These are phyloP conservation scores for Bettongia penicillata DNA, from an alignment of 2,113 vertebrate species.

Conservation along the genomic window DNA sequence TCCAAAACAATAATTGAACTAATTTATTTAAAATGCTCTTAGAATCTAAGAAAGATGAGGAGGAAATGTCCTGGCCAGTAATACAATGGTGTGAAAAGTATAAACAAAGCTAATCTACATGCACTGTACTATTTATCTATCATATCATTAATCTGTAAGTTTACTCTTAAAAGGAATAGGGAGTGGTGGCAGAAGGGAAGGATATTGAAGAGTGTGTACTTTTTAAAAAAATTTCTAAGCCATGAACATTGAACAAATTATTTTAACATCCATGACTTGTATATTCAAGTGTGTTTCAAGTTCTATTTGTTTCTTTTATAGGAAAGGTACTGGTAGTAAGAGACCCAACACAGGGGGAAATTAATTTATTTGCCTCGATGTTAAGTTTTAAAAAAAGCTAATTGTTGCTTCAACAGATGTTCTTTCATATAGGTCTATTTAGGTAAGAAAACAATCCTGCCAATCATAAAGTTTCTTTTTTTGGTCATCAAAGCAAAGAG, in stretches of 20 bases:
- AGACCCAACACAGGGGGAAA: not conserved
- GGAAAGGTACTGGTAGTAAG: not conserved
- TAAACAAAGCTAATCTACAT: not conserved
- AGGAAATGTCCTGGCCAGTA: not conserved
- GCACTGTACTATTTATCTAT: not conserved
- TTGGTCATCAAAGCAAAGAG: not conserved
- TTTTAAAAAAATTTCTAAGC: not conserved
- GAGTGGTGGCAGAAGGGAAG: too few species aligned
- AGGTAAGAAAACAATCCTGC: not conserved
- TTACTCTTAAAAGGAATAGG: not conserved
- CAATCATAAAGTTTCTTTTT: not conserved
- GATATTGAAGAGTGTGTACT: not conserved
- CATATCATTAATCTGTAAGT: not conserved
- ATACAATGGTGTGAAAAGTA: not conserved
- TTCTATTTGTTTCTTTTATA: not conserved
- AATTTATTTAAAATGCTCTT: not conserved
- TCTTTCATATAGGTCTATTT: not conserved
- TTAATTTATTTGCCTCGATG: not conserved
- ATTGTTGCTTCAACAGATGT: not conserved
- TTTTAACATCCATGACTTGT: not conserved
- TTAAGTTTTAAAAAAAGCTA: not conserved
- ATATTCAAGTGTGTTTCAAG: not conserved
- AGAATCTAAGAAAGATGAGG: not conserved
- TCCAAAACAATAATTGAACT: not conserved
- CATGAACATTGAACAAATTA: not conserved